Evolutionary conservation across 2,113 vertebrate genomes (phyloP).

Genomic region (Cebus imitator): DNA sequence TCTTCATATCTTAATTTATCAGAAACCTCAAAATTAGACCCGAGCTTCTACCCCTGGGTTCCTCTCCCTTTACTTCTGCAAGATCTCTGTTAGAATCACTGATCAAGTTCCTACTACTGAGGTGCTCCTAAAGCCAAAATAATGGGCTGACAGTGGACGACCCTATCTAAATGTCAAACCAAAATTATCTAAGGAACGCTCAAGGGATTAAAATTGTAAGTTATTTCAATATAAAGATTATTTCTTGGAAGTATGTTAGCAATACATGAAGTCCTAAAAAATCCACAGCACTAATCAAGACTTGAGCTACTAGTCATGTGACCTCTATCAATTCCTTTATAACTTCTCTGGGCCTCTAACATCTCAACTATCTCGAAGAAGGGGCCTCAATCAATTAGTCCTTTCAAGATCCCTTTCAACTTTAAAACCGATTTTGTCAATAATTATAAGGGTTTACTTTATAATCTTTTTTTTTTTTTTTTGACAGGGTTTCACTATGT

Average conservation of each 20-base stretch:
- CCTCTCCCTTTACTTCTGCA: background rate
- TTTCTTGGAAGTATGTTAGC: background rate
- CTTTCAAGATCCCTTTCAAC: background rate
- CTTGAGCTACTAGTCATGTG: background rate
- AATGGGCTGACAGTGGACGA: background rate
- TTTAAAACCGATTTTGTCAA: constrained; percentile 3
- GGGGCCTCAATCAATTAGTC: background rate
- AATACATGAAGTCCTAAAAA: constrained; percentile 23
- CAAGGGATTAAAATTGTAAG: constrained; percentile 10
- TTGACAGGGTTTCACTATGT: background rate
- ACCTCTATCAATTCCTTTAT: background rate
- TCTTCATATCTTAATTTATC: constrained; percentile 13
- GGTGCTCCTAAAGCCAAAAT: constrained; percentile 17
- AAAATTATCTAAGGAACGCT: background rate
- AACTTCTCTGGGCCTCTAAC: background rate
- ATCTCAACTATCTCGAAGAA: background rate
- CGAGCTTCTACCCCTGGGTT: background rate
- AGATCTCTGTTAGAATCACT: background rate
- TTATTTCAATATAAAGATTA: background rate
- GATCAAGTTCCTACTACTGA: background rate
- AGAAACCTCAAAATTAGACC: background rate
- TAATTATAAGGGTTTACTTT: background rate
- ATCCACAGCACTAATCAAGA: background rate
- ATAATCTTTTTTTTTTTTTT: no score
- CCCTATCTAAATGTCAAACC: background rate